Base-by-base conservation (phyloP, 2,113 vertebrate species). In the Chaenogobius annularis region DNA sequence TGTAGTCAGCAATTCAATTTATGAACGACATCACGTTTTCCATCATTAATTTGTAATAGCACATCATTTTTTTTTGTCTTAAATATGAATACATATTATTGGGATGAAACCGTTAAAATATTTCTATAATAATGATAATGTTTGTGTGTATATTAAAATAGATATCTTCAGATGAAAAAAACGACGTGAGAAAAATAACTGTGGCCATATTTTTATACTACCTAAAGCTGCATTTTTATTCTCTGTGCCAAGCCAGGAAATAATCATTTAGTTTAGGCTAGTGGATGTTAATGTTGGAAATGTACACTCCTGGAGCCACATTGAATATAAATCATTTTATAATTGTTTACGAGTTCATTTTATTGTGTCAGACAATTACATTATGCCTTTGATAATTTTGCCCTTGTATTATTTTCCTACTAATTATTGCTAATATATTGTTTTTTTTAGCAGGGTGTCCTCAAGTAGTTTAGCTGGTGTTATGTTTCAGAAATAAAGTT, bases 401-500 rank as follows among this genome's bases (percentile, higher is more conserved):
- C 35, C 66, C 69, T 10, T 63, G 73, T 55, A 47, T 43, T 83
- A 56, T 69, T n/a, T 66, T 19, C 62, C 61, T 35, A 76, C 58
- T 61, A 66, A 8, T 75, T 14, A 11, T 55, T n/a, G 70, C n/a
- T 68, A 70, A 75, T 48, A 35, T 44, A 5, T 56, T 40, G 77
- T 74, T 82, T 77, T 74, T 82, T 77, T 73, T 78, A 69, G 82
- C 70, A 70, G 71, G 66, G 44, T 83, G 62, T 79, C 82, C 66
- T 74, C 63, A 69, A 6, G 80, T 48, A 69, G 43, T 69, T 78
- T 72, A 77, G 69, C 7, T 48, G 15, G 79, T 14, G 31, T 70
- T 59, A 23, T 91, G 66, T 89, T 88, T 79, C 69, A 70, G 54
- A 69, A 93, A 92, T 93, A 91, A 92, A 92, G 43, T 67, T 69